These are phyloP conservation scores for Pristionchus mayeri DNA, from an alignment of 2,888 invertebrate species.

Conservation along the genomic window DNA sequence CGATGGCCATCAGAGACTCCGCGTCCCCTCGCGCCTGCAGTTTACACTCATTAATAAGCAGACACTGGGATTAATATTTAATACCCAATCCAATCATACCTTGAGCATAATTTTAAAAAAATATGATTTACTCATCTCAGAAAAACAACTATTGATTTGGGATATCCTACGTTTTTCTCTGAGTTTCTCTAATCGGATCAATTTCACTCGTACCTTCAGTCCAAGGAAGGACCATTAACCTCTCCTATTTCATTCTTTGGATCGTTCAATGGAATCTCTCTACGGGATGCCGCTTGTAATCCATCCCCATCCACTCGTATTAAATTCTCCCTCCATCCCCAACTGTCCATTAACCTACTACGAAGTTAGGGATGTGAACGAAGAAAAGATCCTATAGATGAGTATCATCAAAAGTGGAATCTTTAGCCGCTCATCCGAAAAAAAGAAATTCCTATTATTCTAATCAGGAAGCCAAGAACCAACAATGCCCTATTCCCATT, in stretches of 20 bases:
- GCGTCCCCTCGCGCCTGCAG: conserved; percentile 47
- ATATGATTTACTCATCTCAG: no score
- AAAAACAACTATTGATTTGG: background rate
- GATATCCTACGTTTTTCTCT: background rate
- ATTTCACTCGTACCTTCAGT: background rate
- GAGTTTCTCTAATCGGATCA: conserved; percentile 13
- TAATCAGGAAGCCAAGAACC: no score
- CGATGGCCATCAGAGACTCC: conserved; percentile 38
- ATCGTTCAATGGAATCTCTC: conserved; percentile 8
- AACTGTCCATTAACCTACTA: conserved; percentile 20
- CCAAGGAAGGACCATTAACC: conserved; percentile 2
- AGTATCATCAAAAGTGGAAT: background rate
- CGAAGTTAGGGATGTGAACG: conserved; percentile 52
- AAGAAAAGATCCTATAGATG: background rate
- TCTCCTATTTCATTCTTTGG: background rate
- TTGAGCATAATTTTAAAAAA: no score
- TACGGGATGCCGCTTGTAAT: conserved; percentile 19
- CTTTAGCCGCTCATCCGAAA: no score
- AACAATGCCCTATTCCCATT: background rate
- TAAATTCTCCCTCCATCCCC: background rate
- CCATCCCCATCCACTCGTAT: conserved; percentile 16
- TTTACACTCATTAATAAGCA: background rate
- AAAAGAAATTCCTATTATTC: no score
- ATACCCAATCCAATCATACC: background rate
- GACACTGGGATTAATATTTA: background rate